Conservation (phyloP, 2,797 vertebrate genomes). For the Acipenser ruthenus region DNA sequence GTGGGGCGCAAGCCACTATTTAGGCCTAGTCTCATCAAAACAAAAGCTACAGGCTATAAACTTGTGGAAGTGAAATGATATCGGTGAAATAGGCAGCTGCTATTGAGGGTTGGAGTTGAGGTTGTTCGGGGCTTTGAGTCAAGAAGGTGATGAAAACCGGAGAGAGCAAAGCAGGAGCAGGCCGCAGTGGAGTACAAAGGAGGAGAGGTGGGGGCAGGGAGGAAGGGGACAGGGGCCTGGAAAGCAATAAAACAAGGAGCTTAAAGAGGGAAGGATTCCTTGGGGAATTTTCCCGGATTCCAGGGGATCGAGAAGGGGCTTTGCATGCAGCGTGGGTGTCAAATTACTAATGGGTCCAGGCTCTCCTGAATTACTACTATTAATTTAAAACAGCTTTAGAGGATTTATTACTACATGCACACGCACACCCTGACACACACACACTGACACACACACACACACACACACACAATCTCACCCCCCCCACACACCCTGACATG, state of each 20-base stretch:
- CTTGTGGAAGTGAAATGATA: no score
- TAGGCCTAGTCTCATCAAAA: no score
- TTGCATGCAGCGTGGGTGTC: constrained; percentile 53
- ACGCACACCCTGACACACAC: no score
- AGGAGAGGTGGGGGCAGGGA: constrained; percentile 63
- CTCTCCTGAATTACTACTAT: constrained; percentile 50
- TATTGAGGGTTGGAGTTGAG: constrained; percentile 18
- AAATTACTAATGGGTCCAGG: constrained; percentile 63
- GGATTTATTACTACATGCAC: no score
- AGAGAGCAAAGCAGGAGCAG: constrained; percentile 39
- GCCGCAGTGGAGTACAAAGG: constrained; percentile 66
- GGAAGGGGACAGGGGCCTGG: constrained; percentile 61
- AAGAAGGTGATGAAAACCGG: constrained; percentile 57
- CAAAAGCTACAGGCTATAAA: no score
- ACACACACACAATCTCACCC: no score
- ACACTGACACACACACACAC: no score
- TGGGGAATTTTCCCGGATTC: constrained; percentile 70
- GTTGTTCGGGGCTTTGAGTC: constrained; percentile 34
- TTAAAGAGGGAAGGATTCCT: constrained; percentile 67
- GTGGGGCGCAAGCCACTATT: no score
- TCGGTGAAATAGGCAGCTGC: constrained; percentile 2
- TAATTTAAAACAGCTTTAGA: constrained; percentile 56
- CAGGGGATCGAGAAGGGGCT: constrained; percentile 63
- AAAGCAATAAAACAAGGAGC: constrained; percentile 79
- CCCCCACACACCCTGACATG: no score